These are phyloP conservation scores for Callinectes sapidus DNA, from an alignment of 2,888 invertebrate genomes.

Conservation along the genomic window DNA sequence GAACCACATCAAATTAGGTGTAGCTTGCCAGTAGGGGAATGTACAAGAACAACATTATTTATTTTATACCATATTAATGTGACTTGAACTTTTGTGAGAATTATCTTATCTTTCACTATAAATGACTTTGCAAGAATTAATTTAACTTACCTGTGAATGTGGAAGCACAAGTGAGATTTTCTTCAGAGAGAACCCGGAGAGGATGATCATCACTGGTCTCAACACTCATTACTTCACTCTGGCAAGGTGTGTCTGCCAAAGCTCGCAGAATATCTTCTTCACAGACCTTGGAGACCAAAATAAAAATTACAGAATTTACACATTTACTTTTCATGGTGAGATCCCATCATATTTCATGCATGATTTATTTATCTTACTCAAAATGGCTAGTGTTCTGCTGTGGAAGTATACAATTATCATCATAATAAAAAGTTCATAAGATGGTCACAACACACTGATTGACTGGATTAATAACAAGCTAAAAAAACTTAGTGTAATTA, in stretches of 20 bases:
- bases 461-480: background rate
- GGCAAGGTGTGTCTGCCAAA: conserved; percentile 67
- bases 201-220: conserved; percentile 83
- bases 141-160: conserved; percentile 84
- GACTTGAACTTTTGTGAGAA: no score
- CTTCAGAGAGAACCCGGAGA: conserved; percentile 90
- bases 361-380: no score
- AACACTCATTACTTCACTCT: conserved; percentile 72
- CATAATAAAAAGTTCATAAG: background rate
- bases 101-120: no score
- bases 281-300: conserved; percentile 78
- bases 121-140: background rate
- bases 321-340: background rate
- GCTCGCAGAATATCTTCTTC: conserved; percentile 89
- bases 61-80: background rate
- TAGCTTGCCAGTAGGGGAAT: background rate
- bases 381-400: no score
- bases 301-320: background rate
- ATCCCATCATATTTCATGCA: background rate
- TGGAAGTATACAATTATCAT: no score
- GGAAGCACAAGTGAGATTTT: conserved; percentile 92
- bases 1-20: background rate
- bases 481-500: background rate
- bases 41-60: background rate
- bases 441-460: background rate